A percentile compares a stretch with the other conserved stretches of the same genome.
Conservation (phyloP, 2,888 invertebrate genomes). For the Thera britannica region DNA sequence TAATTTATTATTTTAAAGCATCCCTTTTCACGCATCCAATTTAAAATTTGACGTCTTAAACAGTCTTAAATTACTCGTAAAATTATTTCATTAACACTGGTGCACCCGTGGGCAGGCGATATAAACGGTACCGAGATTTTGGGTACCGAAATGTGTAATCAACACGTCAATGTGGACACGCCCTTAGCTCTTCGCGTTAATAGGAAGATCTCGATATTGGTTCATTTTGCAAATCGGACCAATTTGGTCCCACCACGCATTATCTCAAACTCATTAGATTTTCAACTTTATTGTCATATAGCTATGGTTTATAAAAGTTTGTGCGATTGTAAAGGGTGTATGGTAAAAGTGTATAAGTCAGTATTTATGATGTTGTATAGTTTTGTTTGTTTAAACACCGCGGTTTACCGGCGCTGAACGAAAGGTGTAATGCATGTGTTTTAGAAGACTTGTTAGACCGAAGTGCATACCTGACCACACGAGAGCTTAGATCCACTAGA, state of each 20-base stretch:
- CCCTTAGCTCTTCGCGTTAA: conserved; percentile 75
- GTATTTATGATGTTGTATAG: conserved; percentile 59
- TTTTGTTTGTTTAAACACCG: conserved; percentile 54
- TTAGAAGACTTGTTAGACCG: conserved; percentile 20
- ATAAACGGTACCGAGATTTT: conserved; percentile 65
- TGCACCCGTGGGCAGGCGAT: conserved; percentile 61
- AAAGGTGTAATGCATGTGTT: conserved; percentile 34
- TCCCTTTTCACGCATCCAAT: conserved; percentile 82
- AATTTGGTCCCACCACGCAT: conserved; percentile 41
- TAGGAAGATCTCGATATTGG: conserved; percentile 75
- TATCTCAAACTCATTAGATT: conserved; percentile 24
- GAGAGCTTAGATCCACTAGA: conserved; percentile 16
- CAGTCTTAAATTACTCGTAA: conserved; percentile 81
- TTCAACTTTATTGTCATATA: conserved; percentile 33
- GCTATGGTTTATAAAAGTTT: conserved; percentile 28
- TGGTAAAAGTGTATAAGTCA: conserved; percentile 57
- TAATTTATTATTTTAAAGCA: conserved; percentile 80
- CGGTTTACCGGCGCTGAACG: conserved; percentile 35
- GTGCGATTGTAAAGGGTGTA: conserved; percentile 1
- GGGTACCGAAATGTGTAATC: conserved; percentile 76
- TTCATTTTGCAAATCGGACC: conserved; percentile 64
- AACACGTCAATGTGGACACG: conserved; percentile 75
- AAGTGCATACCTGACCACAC: conserved; percentile 14
- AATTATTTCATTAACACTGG: conserved; percentile 81
- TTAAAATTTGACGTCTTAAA: conserved; percentile 85